phyloP scores from a whole-genome alignment of 2,888 invertebrate genomes.

The Leucophora obtusa region DNA sequence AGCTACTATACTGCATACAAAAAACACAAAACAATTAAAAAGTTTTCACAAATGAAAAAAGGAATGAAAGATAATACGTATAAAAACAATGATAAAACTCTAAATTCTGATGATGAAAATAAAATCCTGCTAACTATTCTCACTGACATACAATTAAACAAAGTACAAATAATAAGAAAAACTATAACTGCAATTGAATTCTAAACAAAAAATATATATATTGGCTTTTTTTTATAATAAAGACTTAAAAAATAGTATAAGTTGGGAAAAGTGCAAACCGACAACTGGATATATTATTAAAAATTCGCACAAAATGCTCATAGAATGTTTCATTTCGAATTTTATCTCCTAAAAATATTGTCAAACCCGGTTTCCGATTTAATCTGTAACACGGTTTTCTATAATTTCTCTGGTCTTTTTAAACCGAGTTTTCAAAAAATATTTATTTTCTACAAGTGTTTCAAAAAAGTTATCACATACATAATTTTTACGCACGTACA shows the following conservation, averaged over 20 bases:
- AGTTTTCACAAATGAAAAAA: slow-evolving; percentile 15
- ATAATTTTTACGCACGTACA: too few species aligned
- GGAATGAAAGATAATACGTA: slow-evolving; percentile 7
- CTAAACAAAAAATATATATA: neutral
- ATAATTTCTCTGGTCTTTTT: too few species aligned
- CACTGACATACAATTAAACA: slow-evolving; percentile 29
- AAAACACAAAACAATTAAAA: slow-evolving; percentile 40
- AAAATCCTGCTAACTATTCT: slow-evolving; percentile 6
- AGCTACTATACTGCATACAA: neutral
- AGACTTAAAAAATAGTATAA: neutral
- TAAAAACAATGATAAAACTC: slow-evolving; percentile 35
- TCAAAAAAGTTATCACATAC: too few species aligned
- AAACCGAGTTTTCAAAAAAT: too few species aligned
- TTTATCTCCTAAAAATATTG: too few species aligned
- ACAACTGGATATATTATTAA: too few species aligned
- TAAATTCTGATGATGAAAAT: slow-evolving; percentile 40
- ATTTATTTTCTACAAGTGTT: too few species aligned
- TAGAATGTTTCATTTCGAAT: too few species aligned
- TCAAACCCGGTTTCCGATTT: too few species aligned
- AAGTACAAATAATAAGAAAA: neutral
- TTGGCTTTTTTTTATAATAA: neutral
- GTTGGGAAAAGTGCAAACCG: too few species aligned
- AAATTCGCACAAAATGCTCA: too few species aligned
- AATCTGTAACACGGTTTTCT: too few species aligned
- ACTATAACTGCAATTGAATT: slow-evolving; percentile 18